phyloP scores from a whole-genome alignment of 1,140 invertebrate species.

The Listronotus oregonensis region DNA sequence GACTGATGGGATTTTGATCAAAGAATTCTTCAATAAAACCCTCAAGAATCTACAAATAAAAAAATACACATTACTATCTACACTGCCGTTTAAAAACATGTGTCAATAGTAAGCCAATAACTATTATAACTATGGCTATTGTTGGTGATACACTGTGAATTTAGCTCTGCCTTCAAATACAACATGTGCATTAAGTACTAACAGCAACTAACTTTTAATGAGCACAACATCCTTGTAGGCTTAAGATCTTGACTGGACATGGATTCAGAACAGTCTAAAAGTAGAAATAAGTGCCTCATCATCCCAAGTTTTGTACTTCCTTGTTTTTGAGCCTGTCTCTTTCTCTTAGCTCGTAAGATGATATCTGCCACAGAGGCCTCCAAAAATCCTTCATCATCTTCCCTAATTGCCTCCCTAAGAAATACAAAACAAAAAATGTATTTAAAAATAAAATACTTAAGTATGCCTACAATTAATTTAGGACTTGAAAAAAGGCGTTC shows the following conservation, averaged over 20 bases:
- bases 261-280: constrained; percentile 90
- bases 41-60: constrained; percentile 73
- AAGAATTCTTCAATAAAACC: constrained; percentile 97
- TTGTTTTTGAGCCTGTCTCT: constrained; percentile 73
- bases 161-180: too few species aligned
- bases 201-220: constrained; percentile 73
- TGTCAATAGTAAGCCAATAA: too few species aligned
- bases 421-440: constrained; percentile 22
- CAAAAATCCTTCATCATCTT: constrained; percentile 93
- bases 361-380: constrained; percentile 89
- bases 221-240: constrained; percentile 86
- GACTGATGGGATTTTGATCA: constrained; percentile 98
- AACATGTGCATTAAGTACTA: too few species aligned
- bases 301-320: constrained; percentile 86
- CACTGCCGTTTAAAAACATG: too few species aligned
- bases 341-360: constrained; percentile 82
- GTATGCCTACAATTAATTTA: constrained; percentile 20
- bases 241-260: constrained; percentile 96
- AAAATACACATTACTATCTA: too few species aligned
- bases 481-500: too few species aligned
- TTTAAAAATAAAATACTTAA: constrained; percentile 25
- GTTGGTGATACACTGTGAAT: too few species aligned
- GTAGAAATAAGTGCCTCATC: constrained; percentile 90
- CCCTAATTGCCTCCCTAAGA: constrained; percentile 91
- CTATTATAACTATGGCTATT: too few species aligned